These are phyloP conservation scores for Atractosteus spatula DNA, from an alignment of 2,113 vertebrate species.

Conservation along the genomic window DNA sequence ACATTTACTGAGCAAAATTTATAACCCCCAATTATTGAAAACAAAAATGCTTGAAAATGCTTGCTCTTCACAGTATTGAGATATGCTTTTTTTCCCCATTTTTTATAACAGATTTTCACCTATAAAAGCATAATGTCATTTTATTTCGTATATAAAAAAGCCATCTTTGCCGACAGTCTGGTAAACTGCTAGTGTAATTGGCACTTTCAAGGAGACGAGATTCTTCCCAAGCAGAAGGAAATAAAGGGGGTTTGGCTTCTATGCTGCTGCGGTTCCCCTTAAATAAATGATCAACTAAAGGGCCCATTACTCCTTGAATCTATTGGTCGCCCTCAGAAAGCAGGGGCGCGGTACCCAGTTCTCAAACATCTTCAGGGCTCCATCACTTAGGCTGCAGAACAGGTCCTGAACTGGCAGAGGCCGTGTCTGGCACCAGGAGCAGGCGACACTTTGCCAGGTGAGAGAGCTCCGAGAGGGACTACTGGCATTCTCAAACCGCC, in stretches of 20 bases:
- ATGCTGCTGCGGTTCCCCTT: no score
- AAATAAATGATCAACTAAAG: no score
- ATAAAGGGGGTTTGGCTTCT: background rate
- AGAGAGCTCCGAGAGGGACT: no score
- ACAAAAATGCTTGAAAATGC: constrained; percentile 36
- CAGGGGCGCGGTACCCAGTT: no score
- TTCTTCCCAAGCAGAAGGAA: constrained; percentile 4
- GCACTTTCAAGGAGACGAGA: constrained; percentile 29
- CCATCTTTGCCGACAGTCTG: constrained; percentile 15
- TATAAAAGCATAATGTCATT: constrained; percentile 3
- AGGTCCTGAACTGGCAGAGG: no score
- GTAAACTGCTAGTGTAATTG: constrained; percentile 26
- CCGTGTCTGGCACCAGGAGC: no score
- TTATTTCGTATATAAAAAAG: constrained; percentile 2
- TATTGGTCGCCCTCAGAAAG: no score
- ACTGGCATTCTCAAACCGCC: no score
- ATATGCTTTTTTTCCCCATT: constrained; percentile 20
- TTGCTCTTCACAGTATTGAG: constrained; percentile 57
- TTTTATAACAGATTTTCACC: background rate
- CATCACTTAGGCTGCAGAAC: no score
- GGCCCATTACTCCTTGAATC: no score
- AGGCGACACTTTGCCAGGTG: no score
- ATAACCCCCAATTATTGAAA: constrained; percentile 19
- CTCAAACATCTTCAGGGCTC: no score
- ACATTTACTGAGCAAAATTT: constrained; percentile 37